Conservation (phyloP, 2,113 vertebrate genomes). For the Passer montanus region DNA sequence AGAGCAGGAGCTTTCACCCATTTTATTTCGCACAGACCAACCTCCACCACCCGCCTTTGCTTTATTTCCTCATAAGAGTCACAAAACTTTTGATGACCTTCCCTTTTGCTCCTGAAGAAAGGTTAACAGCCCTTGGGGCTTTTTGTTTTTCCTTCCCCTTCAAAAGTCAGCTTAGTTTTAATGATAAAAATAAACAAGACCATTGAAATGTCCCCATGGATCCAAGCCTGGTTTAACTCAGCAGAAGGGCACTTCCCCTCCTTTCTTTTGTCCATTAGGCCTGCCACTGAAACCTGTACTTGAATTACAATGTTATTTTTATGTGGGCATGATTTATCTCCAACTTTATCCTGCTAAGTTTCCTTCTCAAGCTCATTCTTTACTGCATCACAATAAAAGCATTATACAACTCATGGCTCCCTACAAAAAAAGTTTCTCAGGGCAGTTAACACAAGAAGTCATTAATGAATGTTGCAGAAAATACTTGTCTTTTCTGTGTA, state of each 20-base stretch:
- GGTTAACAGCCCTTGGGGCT: slow-evolving; percentile 23
- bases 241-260: neutral
- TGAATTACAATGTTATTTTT: neutral
- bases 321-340: neutral
- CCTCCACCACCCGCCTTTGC: neutral
- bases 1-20: neutral
- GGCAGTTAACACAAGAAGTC: neutral
- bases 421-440: neutral
- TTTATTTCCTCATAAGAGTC: neutral
- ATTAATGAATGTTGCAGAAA: neutral
- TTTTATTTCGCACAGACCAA: neutral
- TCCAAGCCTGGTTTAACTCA: neutral
- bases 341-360: neutral
- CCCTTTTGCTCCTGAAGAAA: neutral
- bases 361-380: neutral
- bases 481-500: neutral
- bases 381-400: neutral
- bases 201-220: neutral
- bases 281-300: slow-evolving; percentile 1
- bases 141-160: neutral
- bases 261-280: neutral
- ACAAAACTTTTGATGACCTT: neutral
- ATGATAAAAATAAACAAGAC: slow-evolving; percentile 30
- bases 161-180: neutral
- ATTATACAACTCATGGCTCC: neutral